Evolutionary conservation across 2,888 invertebrate genomes (phyloP), one percentile per base, ranked within the genome.

Genomic region (Trachelus stipa): DNA sequence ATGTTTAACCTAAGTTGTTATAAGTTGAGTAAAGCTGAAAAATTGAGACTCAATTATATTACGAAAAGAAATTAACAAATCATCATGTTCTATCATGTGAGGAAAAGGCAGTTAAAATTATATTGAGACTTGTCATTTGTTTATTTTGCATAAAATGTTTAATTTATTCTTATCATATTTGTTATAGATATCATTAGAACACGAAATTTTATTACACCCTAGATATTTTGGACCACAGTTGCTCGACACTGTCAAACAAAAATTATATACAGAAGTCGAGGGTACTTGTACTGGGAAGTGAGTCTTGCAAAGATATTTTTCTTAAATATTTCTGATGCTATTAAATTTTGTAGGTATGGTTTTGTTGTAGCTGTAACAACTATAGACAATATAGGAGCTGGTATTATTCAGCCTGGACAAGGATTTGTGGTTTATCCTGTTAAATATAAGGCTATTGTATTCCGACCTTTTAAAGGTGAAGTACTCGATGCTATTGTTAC

Each of bases 291-390:
- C 98, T 1, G 99, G 99, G 92, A 99, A 99, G 96, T 97, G 93
- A 92, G 96, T 94, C 9, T 56, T 56, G 56, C 56, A 56, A 56
- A 56, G 15, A 56, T 56, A 56, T 56, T 56, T 56, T 23, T 56
- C 23, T 23, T 2, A 1, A 56, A 9, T 23, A 2, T 23, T 56
- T 56, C 23, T 23, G 23, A 23, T 23, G 56, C 56, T 56, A 23
- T 56, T 23, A 2, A 9, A 23, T 56, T 9, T 82, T 82, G 6
- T 88, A 97, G 97, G 89, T 98, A 99, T 94, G 99, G 99, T 4
- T 99, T 99, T 92, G 99, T 99, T 2, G 98, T 99, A 90, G 99
- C 99, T 77, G 99, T 99, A 1, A 99, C 99, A 15, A 98, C 98
- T n/a, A 99, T 99, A 89, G 99, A 99, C 91, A 98, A 97, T 89